Evolutionary conservation across 2,113 vertebrate species (phyloP).

Genomic region (Erinaceus europaeus): DNA sequence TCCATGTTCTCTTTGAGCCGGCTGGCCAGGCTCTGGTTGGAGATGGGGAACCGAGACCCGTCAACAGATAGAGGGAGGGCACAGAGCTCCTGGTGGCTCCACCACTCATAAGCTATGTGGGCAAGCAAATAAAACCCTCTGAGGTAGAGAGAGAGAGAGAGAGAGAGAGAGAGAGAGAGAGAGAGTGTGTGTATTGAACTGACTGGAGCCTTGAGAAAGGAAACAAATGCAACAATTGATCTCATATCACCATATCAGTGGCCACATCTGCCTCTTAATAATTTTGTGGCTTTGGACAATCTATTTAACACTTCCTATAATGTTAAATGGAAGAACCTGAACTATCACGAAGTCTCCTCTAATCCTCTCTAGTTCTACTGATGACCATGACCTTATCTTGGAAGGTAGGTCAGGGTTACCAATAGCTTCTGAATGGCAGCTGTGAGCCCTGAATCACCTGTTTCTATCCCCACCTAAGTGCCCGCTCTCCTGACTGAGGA

Average conservation of each 20-base stretch:
- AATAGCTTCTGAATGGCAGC: neutral
- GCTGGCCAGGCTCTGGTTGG: slow-evolving; percentile 86
- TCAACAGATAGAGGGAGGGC: neutral
- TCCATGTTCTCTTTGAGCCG: slow-evolving; percentile 97
- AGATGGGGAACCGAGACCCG: neutral
- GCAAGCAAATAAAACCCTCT: neutral
- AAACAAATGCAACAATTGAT: neutral
- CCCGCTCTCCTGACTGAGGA: neutral
- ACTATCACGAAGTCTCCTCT: neutral
- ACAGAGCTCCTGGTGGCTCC: neutral
- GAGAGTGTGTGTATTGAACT: neutral
- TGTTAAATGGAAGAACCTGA: neutral
- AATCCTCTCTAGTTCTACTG: neutral
- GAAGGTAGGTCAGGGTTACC: neutral
- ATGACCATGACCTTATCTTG: neutral
- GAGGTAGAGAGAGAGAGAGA: neutral
- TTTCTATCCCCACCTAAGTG: neutral
- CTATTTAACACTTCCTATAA: neutral
- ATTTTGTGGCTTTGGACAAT: neutral
- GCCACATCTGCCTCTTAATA: neutral
- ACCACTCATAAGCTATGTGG: neutral
- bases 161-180: neutral
- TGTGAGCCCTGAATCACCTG: neutral
- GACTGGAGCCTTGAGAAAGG: neutral
- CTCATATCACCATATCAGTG: neutral